Evolutionary conservation across 2,797 vertebrate genomes (phyloP), one percentile per base, ranked within the genome.

Genomic region (Margarornis squamiger): DNA sequence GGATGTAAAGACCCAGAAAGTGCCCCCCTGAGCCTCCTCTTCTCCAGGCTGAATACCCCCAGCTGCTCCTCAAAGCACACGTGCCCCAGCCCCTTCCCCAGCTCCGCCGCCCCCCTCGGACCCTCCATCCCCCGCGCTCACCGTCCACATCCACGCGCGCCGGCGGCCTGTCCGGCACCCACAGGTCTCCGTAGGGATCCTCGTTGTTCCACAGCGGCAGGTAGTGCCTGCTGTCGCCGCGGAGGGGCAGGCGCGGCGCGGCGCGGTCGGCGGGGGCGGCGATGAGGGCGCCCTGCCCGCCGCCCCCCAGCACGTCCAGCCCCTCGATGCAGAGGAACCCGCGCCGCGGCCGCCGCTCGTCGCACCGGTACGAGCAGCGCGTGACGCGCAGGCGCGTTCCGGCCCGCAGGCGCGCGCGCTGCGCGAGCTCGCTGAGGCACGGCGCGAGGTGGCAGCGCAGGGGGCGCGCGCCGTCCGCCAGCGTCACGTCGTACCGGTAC

Each of bases 131-230:
- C 46, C 43, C 16, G 38, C 26, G 6, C 98, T 99, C 96, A 99
- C 99, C 98, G 17, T 98, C 98, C 65, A 99, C 95, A 27, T 97
- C 86, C 30, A 96, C 92, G 21, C 97, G 97, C 22, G 96, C 89
- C 5, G 95, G 88, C 4, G 96, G 72, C n/a, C 41, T 90, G 18
- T 94, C 93, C 0, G 92, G 84, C 55, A 91, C 71, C 99, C 99
- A 99, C 13, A 97, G 16, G 12, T 97, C 97, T 14, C 99, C 99
- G 19, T 98, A 98, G 0, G 99, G 99, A 36, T 99, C 99, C 62
- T 99, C 98, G 36, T 98, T 99, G 94, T 99, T 99, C 99, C 99
- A 99, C 38, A 99, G 97, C 3, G 98, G 90, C 68, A 99, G 97
- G 95, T 99, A 99, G 93, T 99, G 98, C 62, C 97, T 98, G 57